These are phyloP conservation scores for Garrulus glandarius DNA, from an alignment of 2,797 vertebrate genomes.

Conservation along the genomic window DNA sequence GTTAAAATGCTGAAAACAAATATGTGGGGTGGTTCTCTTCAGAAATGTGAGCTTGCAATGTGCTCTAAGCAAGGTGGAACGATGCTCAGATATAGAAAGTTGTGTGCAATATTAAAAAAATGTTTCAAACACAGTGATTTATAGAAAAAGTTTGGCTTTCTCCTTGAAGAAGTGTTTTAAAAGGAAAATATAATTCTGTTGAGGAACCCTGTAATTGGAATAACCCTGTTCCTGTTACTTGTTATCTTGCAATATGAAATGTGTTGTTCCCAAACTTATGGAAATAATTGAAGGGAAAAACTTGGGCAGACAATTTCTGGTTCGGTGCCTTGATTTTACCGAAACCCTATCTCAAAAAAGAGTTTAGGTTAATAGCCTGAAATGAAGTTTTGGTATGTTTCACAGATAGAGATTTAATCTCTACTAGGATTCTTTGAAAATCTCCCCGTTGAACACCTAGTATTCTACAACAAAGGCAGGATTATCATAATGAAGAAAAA, in stretches of 20 bases:
- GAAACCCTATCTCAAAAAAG: background rate
- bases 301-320: background rate
- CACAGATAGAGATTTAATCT: background rate
- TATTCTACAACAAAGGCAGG: background rate
- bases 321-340: background rate
- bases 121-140: background rate
- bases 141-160: background rate
- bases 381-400: background rate
- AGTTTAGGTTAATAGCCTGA: background rate
- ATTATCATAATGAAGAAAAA: background rate
- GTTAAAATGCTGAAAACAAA: background rate
- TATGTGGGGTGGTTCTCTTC: background rate
- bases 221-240: background rate
- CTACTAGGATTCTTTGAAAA: background rate
- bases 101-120: background rate
- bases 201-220: background rate
- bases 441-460: accelerated
- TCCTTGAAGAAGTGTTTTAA: background rate
- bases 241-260: background rate
- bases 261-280: background rate
- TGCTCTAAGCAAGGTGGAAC: background rate
- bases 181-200: background rate
- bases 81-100: background rate
- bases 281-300: background rate
- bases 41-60: background rate